Conservation (phyloP, 2,888 invertebrate genomes). For the Hemaris fuciformis region DNA sequence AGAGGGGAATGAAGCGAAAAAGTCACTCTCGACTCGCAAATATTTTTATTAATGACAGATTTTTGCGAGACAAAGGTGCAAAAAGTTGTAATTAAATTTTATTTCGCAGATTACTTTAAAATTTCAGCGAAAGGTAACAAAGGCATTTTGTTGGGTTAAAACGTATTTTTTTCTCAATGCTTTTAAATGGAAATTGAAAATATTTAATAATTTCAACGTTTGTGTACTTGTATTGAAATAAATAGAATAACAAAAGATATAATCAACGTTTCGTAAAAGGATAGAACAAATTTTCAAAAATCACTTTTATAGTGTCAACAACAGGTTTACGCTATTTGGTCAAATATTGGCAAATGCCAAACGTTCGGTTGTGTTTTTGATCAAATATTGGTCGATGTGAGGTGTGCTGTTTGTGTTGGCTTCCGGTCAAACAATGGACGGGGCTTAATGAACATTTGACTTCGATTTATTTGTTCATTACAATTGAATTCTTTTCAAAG, state of each 20-base stretch:
- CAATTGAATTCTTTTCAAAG: not conserved
- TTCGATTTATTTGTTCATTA: not conserved
- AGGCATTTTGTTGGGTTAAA: not conserved
- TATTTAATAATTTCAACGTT: no score
- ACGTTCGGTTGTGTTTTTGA: not conserved
- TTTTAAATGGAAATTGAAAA: no score
- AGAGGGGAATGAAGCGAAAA: conserved; percentile 32
- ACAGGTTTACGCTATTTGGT: not conserved
- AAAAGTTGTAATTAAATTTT: conserved; percentile 14
- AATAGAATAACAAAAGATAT: not conserved
- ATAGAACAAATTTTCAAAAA: not conserved
- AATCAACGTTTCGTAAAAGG: not conserved
- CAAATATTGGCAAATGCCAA: not conserved
- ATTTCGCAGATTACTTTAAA: not conserved
- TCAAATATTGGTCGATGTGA: not conserved
- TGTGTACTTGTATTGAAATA: no score
- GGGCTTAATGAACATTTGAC: not conserved
- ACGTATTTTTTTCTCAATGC: not conserved
- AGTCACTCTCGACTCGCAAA: conserved; percentile 33
- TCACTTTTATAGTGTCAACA: not conserved
- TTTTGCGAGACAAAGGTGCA: conserved; percentile 19
- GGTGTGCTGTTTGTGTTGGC: not conserved
- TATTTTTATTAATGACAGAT: conserved; percentile 15
- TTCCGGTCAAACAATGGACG: not conserved
- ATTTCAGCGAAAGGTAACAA: not conserved